Base-by-base conservation (phyloP, 2,888 invertebrate genomes). In the Hypomecis punctinalis region DNA sequence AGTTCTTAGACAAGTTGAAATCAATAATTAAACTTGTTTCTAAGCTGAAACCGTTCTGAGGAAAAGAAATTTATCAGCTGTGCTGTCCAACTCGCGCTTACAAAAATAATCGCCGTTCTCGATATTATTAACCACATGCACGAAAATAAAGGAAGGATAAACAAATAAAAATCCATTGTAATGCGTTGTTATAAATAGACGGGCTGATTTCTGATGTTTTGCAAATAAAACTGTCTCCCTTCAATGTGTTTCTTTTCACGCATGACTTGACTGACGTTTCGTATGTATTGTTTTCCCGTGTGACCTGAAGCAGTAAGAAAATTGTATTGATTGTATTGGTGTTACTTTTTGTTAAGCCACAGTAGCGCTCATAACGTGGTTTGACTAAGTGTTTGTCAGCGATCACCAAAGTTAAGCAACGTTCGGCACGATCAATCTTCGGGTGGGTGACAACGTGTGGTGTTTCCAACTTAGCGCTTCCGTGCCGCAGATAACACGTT, bases 281-380 rank as follows among this genome's bases (percentile, higher is more conserved):
- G 65, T 61, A 59, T 59, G 53, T 66, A 52, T 59, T 42, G 49
- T 48, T 61, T 56, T 61, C 47, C 42, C 65, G 63, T 61, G 46
- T 11, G 40, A 47, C 11, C 3, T 40, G 51, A 51, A 43, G 43
- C 43, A 49, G 40, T 35, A 40, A n/a, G 33, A 47, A 5, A 7
- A 47, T 5, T 5, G 33, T 47, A 47, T 23, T 23, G 23, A 23
- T 23, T 13, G 8, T 11, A 23, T 23, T 23, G 23, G 3, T 2
- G 23, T 23, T 23, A 2, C 23, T 23, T 23, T 23, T 23, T 23
- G 23, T 23, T 23, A 23, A 23, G 3, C 23, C 23, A n/a, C n/a
- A n/a, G n/a, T n/a, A n/a, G n/a, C n/a, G n/a, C n/a, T n/a, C n/a
- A n/a, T n/a, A n/a, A n/a, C n/a, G n/a, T n/a, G n/a, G n/a, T n/a